phyloP scores from a whole-genome alignment of 2,113 vertebrate genomes.

The Pelvicachromis taeniatus region DNA sequence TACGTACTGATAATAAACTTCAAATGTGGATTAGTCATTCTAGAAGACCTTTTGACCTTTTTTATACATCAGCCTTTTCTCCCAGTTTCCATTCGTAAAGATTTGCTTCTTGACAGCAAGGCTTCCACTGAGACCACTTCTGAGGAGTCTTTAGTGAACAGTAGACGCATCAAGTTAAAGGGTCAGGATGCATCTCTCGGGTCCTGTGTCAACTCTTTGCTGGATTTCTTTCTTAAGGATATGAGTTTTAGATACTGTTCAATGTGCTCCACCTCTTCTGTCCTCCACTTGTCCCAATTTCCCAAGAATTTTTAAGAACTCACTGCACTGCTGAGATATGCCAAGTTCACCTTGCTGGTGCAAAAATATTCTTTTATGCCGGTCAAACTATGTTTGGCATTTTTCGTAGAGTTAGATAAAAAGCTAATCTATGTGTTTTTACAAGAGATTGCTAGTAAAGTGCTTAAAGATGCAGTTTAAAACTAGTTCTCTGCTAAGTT shows the following conservation, averaged over 20 bases:
- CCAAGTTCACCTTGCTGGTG: background rate
- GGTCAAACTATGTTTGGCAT: background rate
- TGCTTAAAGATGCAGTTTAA: background rate
- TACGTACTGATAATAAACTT: background rate
- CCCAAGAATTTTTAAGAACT: background rate
- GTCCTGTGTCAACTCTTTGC: background rate
- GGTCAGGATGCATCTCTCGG: background rate
- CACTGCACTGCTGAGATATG: background rate
- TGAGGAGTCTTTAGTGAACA: background rate
- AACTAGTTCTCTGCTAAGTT: background rate
- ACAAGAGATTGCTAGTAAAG: background rate
- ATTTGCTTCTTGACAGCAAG: background rate
- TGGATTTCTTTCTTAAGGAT: background rate
- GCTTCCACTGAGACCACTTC: background rate
- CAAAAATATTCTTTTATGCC: background rate
- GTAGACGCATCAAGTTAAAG: background rate
- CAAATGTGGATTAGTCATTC: background rate
- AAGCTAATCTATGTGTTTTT: no score
- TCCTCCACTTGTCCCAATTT: background rate
- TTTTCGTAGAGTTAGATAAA: background rate
- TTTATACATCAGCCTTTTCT: background rate
- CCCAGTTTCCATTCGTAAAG: background rate
- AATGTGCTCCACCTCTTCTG: background rate
- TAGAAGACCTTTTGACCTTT: background rate
- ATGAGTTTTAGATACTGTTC: background rate